Evolutionary conservation across 2,888 invertebrate genomes (phyloP).

Genomic region (Aphodius sticticus): DNA sequence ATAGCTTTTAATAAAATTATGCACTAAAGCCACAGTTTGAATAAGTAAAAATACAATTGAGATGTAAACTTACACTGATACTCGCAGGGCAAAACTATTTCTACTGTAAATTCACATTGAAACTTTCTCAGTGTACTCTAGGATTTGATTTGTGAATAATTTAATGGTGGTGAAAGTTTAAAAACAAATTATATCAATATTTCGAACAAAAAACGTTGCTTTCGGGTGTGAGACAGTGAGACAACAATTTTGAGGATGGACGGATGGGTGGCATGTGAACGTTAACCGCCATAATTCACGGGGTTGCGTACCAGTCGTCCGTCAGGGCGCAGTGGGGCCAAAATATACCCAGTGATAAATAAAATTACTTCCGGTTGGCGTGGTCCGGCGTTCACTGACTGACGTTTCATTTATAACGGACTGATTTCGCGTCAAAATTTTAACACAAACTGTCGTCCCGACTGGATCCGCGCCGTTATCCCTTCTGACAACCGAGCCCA

Average conservation of each 20-base stretch:
- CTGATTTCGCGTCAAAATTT: constrained; percentile 49
- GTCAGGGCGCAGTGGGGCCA: not conserved
- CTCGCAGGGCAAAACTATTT: no score
- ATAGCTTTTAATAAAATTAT: no score
- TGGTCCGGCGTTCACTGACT: constrained; percentile 29
- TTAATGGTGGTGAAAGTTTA: no score
- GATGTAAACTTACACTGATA: no score
- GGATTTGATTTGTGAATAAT: no score
- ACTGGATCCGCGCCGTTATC: constrained; percentile 44
- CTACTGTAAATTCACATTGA: no score
- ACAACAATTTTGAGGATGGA: not conserved
- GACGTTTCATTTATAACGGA: constrained; percentile 49
- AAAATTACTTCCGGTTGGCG: not conserved
- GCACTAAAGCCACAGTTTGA: no score
- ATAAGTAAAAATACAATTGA: no score
- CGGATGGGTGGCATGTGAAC: not conserved
- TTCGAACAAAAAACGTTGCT: no score
- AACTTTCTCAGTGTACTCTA: no score
- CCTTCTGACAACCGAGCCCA: constrained; percentile 41
- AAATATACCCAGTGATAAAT: constrained; percentile 4
- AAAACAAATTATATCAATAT: no score
- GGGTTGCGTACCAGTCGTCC: not conserved
- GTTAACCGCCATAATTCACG: not conserved
- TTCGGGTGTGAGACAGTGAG: no score
- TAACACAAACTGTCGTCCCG: constrained; percentile 44